A percentile compares a stretch with the other conserved stretches of the same genome.
phyloP scores from a whole-genome alignment of 1,140 invertebrate species.

The Schlechtendalia chinensis region DNA sequence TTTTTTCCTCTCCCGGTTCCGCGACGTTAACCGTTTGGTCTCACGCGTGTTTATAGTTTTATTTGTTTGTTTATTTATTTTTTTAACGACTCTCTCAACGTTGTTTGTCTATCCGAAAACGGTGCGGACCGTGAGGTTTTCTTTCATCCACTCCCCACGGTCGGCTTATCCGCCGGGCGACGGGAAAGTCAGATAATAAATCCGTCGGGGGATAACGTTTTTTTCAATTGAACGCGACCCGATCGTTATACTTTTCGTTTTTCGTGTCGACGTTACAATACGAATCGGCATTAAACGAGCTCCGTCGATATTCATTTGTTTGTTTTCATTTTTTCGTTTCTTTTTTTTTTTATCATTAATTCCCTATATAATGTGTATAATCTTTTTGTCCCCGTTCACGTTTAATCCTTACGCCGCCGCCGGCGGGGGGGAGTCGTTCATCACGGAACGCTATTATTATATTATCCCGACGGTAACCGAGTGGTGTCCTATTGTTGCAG shows the following conservation, averaged over 20 bases:
- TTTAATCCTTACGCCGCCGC: neutral
- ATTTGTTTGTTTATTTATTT: no score
- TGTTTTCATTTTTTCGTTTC: neutral
- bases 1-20: no score
- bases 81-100: no score
- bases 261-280: neutral
- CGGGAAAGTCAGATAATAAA: neutral
- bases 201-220: neutral
- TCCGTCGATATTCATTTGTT: conserved; percentile 19
- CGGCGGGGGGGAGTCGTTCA: neutral
- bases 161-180: no score
- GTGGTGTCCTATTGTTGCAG: conserved; percentile 6
- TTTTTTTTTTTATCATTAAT: conserved; percentile 13
- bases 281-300: neutral
- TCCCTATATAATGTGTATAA: neutral
- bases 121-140: no score
- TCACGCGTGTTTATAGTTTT: no score
- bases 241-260: neutral
- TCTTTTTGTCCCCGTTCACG: neutral
- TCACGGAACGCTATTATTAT: conserved; percentile 20
- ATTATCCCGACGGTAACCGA: neutral
- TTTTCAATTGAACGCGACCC: neutral
- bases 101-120: no score
- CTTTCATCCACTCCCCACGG: no score
- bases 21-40: no score